Percentiles rank a stretch among this genome's conserved stretches.
These are phyloP conservation scores for Pogoniulus pusillus DNA, from an alignment of 2,797 vertebrate species.

Conservation along the genomic window DNA sequence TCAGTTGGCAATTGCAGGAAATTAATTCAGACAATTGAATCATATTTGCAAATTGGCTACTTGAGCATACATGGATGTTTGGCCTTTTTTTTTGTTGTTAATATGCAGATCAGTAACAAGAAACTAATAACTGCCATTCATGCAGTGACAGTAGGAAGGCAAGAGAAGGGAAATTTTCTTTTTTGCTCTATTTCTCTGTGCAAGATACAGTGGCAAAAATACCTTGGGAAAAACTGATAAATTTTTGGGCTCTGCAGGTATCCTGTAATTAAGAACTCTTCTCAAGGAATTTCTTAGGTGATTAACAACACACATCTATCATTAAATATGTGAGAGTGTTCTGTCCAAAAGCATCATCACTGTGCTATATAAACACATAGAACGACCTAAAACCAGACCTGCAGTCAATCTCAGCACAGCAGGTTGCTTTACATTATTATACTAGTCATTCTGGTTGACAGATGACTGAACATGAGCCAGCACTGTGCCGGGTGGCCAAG, in stretches of 20 bases:
- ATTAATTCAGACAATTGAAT: constrained; percentile 34
- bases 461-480: too few relatives aligned
- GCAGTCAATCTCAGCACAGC: background rate
- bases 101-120: background rate
- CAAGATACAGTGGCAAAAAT: background rate
- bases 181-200: background rate
- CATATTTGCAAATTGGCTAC: constrained; percentile 14
- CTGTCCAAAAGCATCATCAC: background rate
- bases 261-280: background rate
- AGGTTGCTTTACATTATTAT: background rate
- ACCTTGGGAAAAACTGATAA: background rate
- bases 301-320: background rate
- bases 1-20: constrained; percentile 30
- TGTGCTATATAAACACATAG: background rate
- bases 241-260: background rate
- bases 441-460: background rate
- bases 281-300: background rate
- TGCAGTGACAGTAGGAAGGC: background rate
- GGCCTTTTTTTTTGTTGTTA: background rate
- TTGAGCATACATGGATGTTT: background rate
- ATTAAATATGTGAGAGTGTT: background rate
- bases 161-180: background rate
- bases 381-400: background rate
- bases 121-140: background rate
- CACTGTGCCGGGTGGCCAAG: too few relatives aligned